Percentiles rank a stretch among this genome's conserved stretches.
Evolutionary conservation across 2,797 vertebrate genomes (phyloP).

Genomic region (Eulemur rubriventer): DNA sequence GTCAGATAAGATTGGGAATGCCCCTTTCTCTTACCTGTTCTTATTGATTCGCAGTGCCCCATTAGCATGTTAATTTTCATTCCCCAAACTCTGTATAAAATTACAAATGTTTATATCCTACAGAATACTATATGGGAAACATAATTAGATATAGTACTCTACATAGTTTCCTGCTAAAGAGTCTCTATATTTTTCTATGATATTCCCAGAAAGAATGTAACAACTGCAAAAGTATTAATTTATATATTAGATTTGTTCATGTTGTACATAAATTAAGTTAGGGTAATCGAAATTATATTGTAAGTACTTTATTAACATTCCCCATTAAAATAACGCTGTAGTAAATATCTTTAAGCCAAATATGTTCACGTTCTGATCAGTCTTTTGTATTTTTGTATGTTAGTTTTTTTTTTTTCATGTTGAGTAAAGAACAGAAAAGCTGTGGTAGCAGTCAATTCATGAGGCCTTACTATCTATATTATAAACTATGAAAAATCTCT

Average conservation of each 20-base stretch:
- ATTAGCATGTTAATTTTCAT: not conserved
- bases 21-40: not conserved
- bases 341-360: not conserved
- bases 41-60: not conserved
- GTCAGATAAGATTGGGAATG: not conserved
- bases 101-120: not conserved
- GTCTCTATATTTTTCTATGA: not conserved
- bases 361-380: not conserved
- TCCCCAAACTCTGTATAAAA: not conserved
- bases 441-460: not conserved
- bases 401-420: not conserved
- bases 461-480: not conserved
- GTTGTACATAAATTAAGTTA: slow-evolving; percentile 22
- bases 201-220: slow-evolving; percentile 13
- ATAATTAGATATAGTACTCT: not conserved
- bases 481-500: not conserved
- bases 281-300: not conserved
- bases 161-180: not conserved
- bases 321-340: not conserved
- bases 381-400: not conserved
- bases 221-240: not conserved
- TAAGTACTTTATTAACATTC: slow-evolving; percentile 13
- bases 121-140: not conserved
- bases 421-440: not conserved
- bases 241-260: not conserved